Conservation (phyloP, 2,888 invertebrate species). For the Hecatera dysodea region DNA sequence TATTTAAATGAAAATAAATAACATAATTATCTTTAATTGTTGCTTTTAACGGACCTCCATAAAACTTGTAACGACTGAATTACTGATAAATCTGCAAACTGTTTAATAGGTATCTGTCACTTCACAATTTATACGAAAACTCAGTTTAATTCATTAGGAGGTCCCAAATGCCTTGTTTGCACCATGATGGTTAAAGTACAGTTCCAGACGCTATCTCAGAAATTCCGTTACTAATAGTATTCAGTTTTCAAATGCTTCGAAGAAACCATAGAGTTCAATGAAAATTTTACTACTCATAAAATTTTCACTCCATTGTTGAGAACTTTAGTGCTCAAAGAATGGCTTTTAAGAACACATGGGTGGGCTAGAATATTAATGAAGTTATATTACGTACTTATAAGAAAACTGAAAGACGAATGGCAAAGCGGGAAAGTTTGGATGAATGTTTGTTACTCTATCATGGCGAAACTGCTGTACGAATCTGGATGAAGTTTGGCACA, state of each 20-base stretch:
- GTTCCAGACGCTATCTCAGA: constrained; percentile 3
- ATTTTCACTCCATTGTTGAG: constrained; percentile 38
- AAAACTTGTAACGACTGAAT: not conserved
- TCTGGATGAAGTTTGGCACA: too few relatives aligned
- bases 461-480: too few relatives aligned
- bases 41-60: not conserved
- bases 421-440: not conserved
- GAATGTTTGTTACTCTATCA: too few relatives aligned
- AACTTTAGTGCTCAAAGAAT: constrained; percentile 7
- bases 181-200: constrained; percentile 13
- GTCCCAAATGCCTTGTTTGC: not conserved
- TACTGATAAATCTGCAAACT: not conserved
- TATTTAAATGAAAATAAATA: not conserved
- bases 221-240: constrained; percentile 33
- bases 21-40: too few relatives aligned
- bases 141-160: not conserved
- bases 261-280: constrained; percentile 27
- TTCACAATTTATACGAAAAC: not conserved
- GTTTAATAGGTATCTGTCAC: not conserved
- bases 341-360: constrained; percentile 30
- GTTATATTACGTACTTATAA: not conserved
- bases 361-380: constrained; percentile 48
- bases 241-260: constrained; percentile 25
- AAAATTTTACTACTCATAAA: constrained; percentile 41
- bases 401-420: not conserved